phyloP scores from a whole-genome alignment of 2,797 vertebrate species.

The Rousettus madagascariensis region DNA sequence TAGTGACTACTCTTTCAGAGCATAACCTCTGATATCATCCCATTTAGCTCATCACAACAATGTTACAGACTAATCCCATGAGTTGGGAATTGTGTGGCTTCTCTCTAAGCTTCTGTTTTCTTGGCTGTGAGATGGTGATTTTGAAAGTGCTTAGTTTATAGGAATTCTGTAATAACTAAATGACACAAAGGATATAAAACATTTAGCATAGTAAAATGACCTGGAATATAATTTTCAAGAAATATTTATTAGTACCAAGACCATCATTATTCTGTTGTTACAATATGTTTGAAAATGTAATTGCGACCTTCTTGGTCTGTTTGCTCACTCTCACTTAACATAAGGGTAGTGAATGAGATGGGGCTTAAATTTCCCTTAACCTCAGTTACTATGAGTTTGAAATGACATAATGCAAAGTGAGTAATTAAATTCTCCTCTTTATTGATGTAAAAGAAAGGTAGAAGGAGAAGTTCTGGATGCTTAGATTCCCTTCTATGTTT shows the following conservation, averaged over 20 bases:
- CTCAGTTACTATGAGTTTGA: background rate
- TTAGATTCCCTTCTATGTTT: background rate
- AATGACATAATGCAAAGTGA: background rate
- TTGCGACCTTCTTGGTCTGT: background rate
- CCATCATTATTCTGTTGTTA: background rate
- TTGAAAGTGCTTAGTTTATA: background rate
- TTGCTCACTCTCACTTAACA: background rate
- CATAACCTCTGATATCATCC: background rate
- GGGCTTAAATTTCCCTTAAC: background rate
- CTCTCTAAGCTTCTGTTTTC: background rate
- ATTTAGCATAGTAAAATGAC: background rate
- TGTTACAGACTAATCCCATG: background rate
- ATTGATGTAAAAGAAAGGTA: background rate
- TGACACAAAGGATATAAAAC: background rate
- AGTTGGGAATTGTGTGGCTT: background rate
- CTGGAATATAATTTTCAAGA: background rate
- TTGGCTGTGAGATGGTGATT: background rate
- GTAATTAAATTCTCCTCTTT: background rate
- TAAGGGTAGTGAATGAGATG: background rate
- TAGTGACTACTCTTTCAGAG: background rate
- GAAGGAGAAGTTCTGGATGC: background rate
- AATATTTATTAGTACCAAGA: background rate
- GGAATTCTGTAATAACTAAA: background rate
- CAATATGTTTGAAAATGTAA: background rate
- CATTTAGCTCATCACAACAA: background rate